These are phyloP conservation scores for Hipposideros armiger DNA, from an alignment of 2,113 vertebrate genomes.

Conservation along the genomic window DNA sequence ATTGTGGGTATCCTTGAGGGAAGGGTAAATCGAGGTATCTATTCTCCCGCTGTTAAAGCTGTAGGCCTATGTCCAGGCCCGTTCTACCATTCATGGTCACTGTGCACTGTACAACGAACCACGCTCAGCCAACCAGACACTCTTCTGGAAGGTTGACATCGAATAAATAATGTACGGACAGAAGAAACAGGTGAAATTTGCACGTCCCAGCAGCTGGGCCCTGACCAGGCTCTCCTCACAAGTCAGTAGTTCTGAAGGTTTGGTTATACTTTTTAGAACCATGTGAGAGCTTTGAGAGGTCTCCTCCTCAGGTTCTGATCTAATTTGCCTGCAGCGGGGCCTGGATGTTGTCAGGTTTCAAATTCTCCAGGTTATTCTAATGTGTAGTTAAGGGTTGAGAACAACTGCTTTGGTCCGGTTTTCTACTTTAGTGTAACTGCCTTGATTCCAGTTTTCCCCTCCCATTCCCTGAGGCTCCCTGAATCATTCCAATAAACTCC, in stretches of 20 bases:
- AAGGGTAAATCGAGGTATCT: neutral
- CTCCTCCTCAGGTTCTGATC: neutral
- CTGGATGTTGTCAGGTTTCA: no score
- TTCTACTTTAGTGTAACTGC: neutral
- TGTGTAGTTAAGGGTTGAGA: fast-evolving
- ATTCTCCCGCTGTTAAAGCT: neutral
- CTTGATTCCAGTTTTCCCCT: neutral
- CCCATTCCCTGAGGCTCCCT: neutral
- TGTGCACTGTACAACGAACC: neutral
- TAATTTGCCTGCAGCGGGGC: neutral
- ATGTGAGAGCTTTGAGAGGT: neutral
- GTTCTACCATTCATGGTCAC: neutral
- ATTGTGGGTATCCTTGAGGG: no score
- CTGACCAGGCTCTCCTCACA: neutral
- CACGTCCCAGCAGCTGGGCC: neutral
- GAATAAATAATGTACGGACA: neutral
- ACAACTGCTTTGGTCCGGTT: neutral
- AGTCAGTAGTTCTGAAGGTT: neutral
- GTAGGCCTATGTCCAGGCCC: neutral
- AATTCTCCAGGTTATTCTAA: neutral
- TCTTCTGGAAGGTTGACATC: neutral
- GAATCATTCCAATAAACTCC: neutral
- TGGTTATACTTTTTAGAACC: neutral
- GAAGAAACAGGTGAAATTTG: neutral
- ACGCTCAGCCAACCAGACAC: neutral